These are phyloP conservation scores for Polymixis lichenea DNA, from an alignment of 2,888 invertebrate species.

Conservation along the genomic window DNA sequence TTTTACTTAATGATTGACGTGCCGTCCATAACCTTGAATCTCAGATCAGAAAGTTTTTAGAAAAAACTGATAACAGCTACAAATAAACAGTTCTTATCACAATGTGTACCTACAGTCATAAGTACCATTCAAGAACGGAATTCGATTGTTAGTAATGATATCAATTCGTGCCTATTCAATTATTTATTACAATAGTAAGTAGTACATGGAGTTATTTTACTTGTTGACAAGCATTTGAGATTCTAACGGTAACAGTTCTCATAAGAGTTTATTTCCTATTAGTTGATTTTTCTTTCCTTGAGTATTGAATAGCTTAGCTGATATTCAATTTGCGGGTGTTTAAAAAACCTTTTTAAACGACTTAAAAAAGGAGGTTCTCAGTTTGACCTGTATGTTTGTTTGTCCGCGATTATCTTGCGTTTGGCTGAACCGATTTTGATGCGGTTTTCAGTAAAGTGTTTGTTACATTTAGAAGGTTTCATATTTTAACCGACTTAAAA, in stretches of 20 bases:
- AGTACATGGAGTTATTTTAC: conserved; percentile 31
- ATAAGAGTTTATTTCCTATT: not conserved
- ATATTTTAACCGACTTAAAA: too few relatives aligned
- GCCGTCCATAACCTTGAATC: not conserved
- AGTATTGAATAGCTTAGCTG: not conserved
- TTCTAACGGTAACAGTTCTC: conserved; percentile 10
- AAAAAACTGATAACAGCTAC: not conserved
- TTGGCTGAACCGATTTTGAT: too few relatives aligned
- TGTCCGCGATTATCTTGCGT: too few relatives aligned
- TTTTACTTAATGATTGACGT: conserved; percentile 11
- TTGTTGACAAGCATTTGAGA: conserved; percentile 21
- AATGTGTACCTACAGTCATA: not conserved
- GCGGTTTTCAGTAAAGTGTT: too few relatives aligned
- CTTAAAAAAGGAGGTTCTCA: too few relatives aligned
- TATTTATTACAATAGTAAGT: conserved; percentile 44
- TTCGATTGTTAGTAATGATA: conserved; percentile 36
- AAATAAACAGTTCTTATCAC: not conserved
- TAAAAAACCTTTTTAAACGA: too few relatives aligned
- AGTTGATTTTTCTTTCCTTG: not conserved
- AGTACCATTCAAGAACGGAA: conserved; percentile 9
- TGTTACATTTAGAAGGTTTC: too few relatives aligned
- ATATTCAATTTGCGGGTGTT: too few relatives aligned
- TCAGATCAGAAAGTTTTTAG: conserved; percentile 3
- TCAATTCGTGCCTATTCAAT: conserved; percentile 49
- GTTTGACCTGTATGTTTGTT: too few relatives aligned